Base-by-base conservation (phyloP, 2,888 invertebrate species). In the Eupithecia exiguata region DNA sequence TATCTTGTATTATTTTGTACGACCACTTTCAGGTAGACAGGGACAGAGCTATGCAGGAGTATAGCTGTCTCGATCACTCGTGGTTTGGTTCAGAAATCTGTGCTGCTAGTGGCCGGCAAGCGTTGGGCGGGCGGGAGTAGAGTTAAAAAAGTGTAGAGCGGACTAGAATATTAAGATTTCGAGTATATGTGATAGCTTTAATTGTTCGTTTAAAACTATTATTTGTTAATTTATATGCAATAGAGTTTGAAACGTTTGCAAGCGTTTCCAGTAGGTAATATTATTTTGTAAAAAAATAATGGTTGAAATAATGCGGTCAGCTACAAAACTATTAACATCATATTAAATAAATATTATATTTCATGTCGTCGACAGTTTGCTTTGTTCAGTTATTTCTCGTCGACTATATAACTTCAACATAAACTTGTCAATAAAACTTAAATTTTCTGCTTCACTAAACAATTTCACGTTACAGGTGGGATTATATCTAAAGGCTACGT, bases 121-220 rank as follows among this genome's bases (percentile, higher is more conserved):
- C 85, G 89, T 87, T 84, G 92, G 92, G 92, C 91, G 92, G 90
- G 88, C 77, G 75, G 79, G 80, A 74, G 79, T 84, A 90, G 89
- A 89, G 76, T 53, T 78, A 80, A 1, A 18, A 83, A 83, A 36
- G 65, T n/a, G 18, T 78, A 86, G 87, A 88, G 12, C 10, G 14
- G 82, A 36, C 78, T 74, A 36, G 68, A 65, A 62, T 25, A 21
- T n/a, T n/a, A 21, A 53, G 53, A 4, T 58, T 58, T 58, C 25
- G 58, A 58, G 58, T 58, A 14, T 21, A 10, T 21, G 21, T 21
- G 53, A 53, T 53, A 53, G 10, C 7, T 21, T 53, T 21, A 0
- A 4, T 25, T 58, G 5, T 58, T 21, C 14, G 5, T 58, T 58
- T 58, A 5, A 5, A 25, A 58, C 5, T 25, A 5, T 58, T 25